These are phyloP conservation scores for Colius striatus DNA, from an alignment of 2,113 vertebrate genomes.

Conservation along the genomic window DNA sequence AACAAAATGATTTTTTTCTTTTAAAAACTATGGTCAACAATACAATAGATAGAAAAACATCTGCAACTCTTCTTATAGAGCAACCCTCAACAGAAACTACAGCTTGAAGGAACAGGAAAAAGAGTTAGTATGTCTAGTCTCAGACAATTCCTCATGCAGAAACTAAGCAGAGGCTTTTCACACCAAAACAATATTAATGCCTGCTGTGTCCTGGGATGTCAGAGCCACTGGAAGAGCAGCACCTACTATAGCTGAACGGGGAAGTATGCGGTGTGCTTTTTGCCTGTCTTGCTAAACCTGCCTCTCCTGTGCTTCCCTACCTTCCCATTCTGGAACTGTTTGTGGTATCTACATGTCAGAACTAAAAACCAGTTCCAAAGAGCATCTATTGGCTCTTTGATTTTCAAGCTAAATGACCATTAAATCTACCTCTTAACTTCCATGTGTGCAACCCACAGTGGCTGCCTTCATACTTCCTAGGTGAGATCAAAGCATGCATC, in stretches of 20 bases:
- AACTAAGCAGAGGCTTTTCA: neutral
- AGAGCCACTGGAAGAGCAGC: neutral
- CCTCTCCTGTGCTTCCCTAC: neutral
- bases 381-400: neutral
- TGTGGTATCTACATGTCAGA: neutral
- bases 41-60: neutral
- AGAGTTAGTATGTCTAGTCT: neutral
- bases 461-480: neutral
- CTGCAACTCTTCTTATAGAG: neutral
- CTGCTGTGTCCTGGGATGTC: neutral
- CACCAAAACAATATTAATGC: neutral
- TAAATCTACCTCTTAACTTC: neutral
- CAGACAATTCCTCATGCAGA: neutral
- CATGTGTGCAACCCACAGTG: accelerated
- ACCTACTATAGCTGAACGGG: neutral
- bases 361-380: neutral
- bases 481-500: neutral
- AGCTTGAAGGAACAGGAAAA: neutral
- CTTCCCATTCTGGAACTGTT: neutral
- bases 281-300: neutral
- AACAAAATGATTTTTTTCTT: neutral
- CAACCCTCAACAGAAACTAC: neutral
- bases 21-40: neutral
- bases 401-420: neutral
- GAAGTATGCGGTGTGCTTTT: accelerated